Percentiles rank a stretch among this genome's conserved stretches.
Conservation (phyloP, 2,113 vertebrate genomes). For the Camarhynchus parvulus region DNA sequence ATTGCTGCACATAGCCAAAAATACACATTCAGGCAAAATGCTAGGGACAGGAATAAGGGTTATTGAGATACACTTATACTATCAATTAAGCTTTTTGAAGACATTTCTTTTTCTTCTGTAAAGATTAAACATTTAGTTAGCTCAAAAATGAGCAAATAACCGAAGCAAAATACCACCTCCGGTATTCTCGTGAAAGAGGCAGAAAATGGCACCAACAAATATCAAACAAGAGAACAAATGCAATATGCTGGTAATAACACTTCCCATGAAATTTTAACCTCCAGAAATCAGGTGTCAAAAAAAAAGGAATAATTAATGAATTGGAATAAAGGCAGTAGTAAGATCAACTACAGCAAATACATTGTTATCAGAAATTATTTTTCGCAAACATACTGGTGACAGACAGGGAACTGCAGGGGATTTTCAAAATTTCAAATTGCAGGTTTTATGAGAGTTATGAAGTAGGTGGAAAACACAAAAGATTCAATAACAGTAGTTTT, state of each 20-base stretch:
- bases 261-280: neutral
- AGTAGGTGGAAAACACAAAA: neutral
- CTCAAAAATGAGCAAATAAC: neutral
- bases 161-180: neutral
- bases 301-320: constrained; percentile 5
- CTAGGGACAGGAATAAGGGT: neutral
- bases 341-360: neutral
- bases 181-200: neutral
- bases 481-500: neutral
- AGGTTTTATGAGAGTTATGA: neutral
- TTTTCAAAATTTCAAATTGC: neutral
- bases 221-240: neutral
- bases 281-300: neutral
- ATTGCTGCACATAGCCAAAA: constrained; percentile 3
- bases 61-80: neutral
- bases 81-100: neutral
- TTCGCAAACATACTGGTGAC: neutral
- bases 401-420: neutral
- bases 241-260: neutral
- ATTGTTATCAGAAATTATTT: constrained; percentile 24
- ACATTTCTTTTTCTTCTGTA: neutral
- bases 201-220: neutral
- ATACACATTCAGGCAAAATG: neutral
- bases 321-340: neutral
- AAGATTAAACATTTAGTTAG: neutral